phyloP scores from a whole-genome alignment of 37 sponge, comb jelly and placozoan species.

The Petrosia ficiformis region DNA sequence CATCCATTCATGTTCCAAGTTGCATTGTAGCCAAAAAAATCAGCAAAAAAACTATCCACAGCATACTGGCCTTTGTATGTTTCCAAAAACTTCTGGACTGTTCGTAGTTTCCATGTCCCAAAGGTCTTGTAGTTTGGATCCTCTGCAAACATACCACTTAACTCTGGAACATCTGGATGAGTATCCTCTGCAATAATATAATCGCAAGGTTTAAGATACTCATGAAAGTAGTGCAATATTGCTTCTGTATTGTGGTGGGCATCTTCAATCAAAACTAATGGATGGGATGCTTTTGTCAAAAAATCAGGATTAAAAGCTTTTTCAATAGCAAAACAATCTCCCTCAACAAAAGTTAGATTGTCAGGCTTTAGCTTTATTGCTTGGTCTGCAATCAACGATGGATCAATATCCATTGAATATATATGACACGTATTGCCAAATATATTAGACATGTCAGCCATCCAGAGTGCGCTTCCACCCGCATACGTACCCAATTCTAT shows the following conservation, averaged over 20 bases:
- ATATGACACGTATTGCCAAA: constrained; percentile 1
- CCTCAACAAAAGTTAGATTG: constrained; percentile 7
- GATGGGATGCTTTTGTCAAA: not conserved
- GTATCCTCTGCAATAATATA: constrained; percentile 13
- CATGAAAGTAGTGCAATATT: constrained; percentile 14
- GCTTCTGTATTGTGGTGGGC: constrained; percentile 1
- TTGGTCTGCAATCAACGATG: constrained; percentile 1
- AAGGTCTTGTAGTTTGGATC: not conserved
- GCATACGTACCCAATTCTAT: constrained; percentile 26
- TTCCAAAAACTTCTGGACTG: not conserved
- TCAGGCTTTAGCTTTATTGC: not conserved
- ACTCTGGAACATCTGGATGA: not conserved
- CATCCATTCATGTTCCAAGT: constrained; percentile 10
- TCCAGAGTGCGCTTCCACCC: constrained; percentile 25
- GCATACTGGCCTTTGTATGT: not conserved
- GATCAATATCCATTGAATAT: constrained; percentile 25
- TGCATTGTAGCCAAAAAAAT: not conserved
- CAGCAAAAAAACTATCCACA: constrained; percentile 5
- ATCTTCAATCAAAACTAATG: constrained; percentile 11
- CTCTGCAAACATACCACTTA: not conserved
- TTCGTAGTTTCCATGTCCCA: not conserved
- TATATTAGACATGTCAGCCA: constrained; percentile 11
- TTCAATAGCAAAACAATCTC: constrained; percentile 1
- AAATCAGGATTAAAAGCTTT: constrained; percentile 5
- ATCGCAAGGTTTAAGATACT: constrained; percentile 11